Conservation (phyloP, 2,888 invertebrate genomes). For the Phortica magna region DNA sequence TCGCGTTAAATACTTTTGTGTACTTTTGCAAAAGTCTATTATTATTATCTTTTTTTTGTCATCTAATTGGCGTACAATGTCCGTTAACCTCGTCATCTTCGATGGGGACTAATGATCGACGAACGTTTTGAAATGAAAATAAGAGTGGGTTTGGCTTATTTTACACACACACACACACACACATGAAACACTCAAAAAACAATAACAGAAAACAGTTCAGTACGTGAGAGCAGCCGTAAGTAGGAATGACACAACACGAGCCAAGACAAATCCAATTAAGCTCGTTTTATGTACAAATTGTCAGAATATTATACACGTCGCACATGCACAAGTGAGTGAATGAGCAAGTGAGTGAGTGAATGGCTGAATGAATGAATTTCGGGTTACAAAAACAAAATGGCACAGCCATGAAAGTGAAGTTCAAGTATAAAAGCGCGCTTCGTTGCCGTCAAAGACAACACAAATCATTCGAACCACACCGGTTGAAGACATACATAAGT, state of each 20-base stretch:
- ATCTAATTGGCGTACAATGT: slow-evolving; percentile 38
- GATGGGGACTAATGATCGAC: slow-evolving; percentile 37
- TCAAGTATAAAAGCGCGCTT: slow-evolving; percentile 69
- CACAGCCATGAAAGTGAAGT: slow-evolving; percentile 57
- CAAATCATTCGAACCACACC: slow-evolving; percentile 58
- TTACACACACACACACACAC: neutral
- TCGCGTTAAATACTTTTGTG: neutral
- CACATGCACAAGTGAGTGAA: neutral
- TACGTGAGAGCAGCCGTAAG: slow-evolving; percentile 4
- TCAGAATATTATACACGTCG: neutral
- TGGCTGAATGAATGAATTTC: slow-evolving; percentile 2
- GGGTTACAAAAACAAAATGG: slow-evolving; percentile 10
- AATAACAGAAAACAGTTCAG: neutral
- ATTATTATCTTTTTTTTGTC: slow-evolving; percentile 17
- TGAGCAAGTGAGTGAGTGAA: neutral
- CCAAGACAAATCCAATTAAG: neutral
- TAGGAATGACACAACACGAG: neutral
- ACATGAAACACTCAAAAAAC: neutral
- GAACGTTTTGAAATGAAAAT: slow-evolving; percentile 59
- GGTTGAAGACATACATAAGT: slow-evolving; percentile 57
- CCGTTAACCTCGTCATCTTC: slow-evolving; percentile 41
- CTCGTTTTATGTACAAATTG: neutral
- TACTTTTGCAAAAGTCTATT: neutral
- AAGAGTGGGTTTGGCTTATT: slow-evolving; percentile 60
- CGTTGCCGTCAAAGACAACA: slow-evolving; percentile 47